These are phyloP conservation scores for Halichoerus grypus DNA, from an alignment of 2,113 vertebrate genomes.

Conservation along the genomic window DNA sequence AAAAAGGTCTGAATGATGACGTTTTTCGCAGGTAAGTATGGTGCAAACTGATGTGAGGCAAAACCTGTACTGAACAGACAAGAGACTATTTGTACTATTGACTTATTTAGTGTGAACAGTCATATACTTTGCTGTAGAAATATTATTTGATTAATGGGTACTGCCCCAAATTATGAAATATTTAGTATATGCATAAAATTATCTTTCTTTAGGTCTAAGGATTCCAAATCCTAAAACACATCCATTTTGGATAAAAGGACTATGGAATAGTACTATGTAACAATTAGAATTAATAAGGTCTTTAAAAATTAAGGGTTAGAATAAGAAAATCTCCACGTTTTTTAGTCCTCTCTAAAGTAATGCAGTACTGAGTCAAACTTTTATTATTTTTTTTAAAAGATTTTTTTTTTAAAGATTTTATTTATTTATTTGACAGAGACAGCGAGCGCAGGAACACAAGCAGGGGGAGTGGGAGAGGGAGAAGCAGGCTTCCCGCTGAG, in stretches of 20 bases:
- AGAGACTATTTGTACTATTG: neutral
- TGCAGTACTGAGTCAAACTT: neutral
- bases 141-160: neutral
- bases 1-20: neutral
- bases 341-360: slow-evolving; percentile 6
- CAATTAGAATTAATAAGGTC: neutral
- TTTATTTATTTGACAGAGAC: too few species aligned
- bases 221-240: neutral
- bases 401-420: too few species aligned
- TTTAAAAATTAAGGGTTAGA: neutral
- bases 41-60: neutral
- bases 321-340: neutral
- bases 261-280: neutral
- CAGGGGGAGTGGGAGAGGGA: too few species aligned
- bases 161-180: neutral
- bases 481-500: too few species aligned
- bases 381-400: neutral
- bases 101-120: neutral
- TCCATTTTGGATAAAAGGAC: neutral
- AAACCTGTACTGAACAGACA: neutral
- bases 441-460: too few species aligned
- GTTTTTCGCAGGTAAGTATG: neutral
- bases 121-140: neutral
- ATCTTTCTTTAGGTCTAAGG: neutral
- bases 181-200: neutral